phyloP scores from a whole-genome alignment of 2,113 vertebrate genomes.

The Megaceryle maxima region DNA sequence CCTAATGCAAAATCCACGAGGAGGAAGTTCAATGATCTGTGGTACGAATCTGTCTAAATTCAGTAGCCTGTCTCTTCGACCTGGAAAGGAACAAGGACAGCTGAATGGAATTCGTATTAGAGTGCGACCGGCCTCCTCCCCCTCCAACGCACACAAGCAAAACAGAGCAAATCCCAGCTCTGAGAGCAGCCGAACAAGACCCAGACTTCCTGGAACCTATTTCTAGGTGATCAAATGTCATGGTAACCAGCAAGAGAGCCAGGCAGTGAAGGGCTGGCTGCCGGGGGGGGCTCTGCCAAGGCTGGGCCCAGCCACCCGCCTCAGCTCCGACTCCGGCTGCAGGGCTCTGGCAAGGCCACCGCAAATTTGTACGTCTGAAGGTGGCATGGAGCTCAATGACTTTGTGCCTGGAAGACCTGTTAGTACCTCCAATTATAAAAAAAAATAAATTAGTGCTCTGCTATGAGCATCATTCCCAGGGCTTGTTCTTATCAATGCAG shows the following conservation, averaged over 20 bases:
- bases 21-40: background rate
- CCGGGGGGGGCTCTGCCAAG: background rate
- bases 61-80: background rate
- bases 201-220: background rate
- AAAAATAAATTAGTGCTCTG: background rate
- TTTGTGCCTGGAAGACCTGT: background rate
- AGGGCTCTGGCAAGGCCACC: background rate
- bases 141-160: fast-evolving
- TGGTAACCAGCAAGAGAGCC: slow-evolving; percentile 16
- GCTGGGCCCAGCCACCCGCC: background rate
- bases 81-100: background rate
- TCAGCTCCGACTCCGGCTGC: fast-evolving
- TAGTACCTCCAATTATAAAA: background rate
- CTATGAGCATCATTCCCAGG: background rate
- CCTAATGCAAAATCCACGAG: background rate
- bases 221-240: slow-evolving; percentile 29
- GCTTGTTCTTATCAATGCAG: background rate
- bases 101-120: background rate
- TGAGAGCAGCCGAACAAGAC: background rate
- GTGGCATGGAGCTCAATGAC: background rate
- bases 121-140: background rate
- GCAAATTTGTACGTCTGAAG: background rate
- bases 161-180: background rate
- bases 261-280: background rate
- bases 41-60: background rate